A percentile compares a stretch with the other conserved stretches of the same genome.
These are phyloP conservation scores for Brachionus asplanchnoidis DNA, from an alignment of 1,140 invertebrate species.

Conservation along the genomic window DNA sequence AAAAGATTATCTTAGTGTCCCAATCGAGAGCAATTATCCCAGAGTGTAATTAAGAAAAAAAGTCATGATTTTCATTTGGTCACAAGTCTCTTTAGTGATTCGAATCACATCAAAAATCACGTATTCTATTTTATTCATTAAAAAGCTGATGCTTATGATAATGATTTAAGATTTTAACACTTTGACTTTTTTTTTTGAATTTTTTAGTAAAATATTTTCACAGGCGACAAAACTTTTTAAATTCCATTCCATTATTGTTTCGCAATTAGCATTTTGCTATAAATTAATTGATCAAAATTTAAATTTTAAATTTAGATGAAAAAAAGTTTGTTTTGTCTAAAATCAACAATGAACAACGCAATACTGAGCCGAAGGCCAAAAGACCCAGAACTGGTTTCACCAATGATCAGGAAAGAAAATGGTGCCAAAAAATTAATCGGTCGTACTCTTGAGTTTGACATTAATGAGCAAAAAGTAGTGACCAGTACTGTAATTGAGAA, in stretches of 20 bases:
- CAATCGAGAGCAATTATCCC: not conserved
- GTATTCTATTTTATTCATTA: not conserved
- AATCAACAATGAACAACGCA: not conserved
- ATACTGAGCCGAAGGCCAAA: not conserved
- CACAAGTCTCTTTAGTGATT: not conserved
- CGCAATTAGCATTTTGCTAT: not conserved
- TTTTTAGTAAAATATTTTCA: not conserved
- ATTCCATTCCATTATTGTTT: not conserved
- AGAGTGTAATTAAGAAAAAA: not conserved
- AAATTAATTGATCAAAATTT: not conserved
- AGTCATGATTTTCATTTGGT: not conserved
- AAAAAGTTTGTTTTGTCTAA: not conserved
- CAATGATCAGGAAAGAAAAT: not conserved
- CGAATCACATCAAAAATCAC: not conserved
- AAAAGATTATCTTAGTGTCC: not conserved
- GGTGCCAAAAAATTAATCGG: not conserved
- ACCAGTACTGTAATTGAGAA: not conserved
- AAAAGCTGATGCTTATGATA: not conserved
- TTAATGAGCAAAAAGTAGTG: not conserved
- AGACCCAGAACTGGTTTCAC: not conserved
- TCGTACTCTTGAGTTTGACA: not conserved
- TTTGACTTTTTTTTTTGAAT: conserved; percentile 2
- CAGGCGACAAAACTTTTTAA: conserved; percentile 13
- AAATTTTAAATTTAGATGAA: not conserved
- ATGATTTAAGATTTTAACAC: not conserved